Evolutionary conservation across 2,888 invertebrate species (phyloP).

Genomic region (Sepiola atlantica): DNA sequence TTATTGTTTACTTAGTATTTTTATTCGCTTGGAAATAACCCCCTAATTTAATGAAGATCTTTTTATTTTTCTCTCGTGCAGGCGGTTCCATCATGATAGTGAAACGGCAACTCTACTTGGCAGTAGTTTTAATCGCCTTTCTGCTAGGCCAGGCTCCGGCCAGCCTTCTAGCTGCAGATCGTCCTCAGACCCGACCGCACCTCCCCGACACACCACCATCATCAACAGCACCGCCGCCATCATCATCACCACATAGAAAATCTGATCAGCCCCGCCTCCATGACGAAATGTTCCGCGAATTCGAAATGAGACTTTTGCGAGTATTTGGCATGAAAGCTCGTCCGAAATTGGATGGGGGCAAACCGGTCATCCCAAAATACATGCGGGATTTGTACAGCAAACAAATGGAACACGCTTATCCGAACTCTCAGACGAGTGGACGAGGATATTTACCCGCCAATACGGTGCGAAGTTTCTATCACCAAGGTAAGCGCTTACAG

Average conservation of each 20-base stretch:
- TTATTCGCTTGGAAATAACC: no score
- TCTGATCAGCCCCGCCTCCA: not conserved
- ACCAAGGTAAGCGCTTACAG: constrained; percentile 60
- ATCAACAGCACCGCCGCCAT: not conserved
- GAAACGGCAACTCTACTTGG: constrained; percentile 35
- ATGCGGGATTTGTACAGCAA: constrained; percentile 86
- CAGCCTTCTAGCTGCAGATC: not conserved
- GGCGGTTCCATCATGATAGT: constrained; percentile 45
- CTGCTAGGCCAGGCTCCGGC: constrained; percentile 32
- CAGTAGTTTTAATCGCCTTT: constrained; percentile 15
- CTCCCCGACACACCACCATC: not conserved
- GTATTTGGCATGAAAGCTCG: constrained; percentile 79
- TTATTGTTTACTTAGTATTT: no score
- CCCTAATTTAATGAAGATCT: no score
- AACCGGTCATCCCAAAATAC: constrained; percentile 83
- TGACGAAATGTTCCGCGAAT: constrained; percentile 63
- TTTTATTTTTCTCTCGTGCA: not conserved
- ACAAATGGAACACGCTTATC: constrained; percentile 79
- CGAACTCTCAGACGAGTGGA: constrained; percentile 59
- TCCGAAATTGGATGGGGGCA: constrained; percentile 74
- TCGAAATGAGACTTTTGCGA: constrained; percentile 80
- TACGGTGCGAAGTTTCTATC: constrained; percentile 70
- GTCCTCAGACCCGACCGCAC: not conserved
- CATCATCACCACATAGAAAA: not conserved
- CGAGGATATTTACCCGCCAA: constrained; percentile 63